Percentiles rank a stretch among this genome's conserved stretches.
Conservation (phyloP, 2,797 vertebrate species). For the Eulemur mongoz region DNA sequence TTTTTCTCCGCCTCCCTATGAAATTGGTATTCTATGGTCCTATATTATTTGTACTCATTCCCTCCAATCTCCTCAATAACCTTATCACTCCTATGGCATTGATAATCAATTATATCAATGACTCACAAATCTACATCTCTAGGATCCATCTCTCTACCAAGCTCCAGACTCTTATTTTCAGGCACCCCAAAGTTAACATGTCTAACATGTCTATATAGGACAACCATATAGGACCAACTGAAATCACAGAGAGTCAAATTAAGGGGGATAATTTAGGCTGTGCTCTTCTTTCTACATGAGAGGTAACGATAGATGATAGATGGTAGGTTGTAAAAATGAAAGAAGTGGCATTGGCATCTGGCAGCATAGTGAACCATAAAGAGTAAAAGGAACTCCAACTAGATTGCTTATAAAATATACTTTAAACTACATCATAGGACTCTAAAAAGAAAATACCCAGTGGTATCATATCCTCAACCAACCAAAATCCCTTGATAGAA, state of each 20-base stretch:
- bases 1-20: not conserved
- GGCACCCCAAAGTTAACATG: not conserved
- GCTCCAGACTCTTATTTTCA: not conserved
- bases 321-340: not conserved
- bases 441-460: not conserved
- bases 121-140: not conserved
- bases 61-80: not conserved
- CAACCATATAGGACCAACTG: not conserved
- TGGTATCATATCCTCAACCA: not conserved
- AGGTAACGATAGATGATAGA: not conserved
- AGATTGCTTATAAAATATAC: not conserved
- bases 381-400: not conserved
- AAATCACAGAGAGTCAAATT: conserved; percentile 14
- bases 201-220: not conserved
- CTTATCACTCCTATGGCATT: not conserved
- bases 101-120: not conserved
- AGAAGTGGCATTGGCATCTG: not conserved
- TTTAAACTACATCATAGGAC: not conserved
- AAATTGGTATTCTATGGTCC: not conserved
- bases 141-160: not conserved
- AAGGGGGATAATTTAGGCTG: not conserved
- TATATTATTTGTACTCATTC: not conserved
- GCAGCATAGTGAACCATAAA: not conserved
- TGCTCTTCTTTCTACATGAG: not conserved
- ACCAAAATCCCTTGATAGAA: not conserved